Percentiles rank a stretch among this genome's conserved stretches.
phyloP scores from a whole-genome alignment of 2,888 invertebrate genomes.

The Cantharis rustica region DNA sequence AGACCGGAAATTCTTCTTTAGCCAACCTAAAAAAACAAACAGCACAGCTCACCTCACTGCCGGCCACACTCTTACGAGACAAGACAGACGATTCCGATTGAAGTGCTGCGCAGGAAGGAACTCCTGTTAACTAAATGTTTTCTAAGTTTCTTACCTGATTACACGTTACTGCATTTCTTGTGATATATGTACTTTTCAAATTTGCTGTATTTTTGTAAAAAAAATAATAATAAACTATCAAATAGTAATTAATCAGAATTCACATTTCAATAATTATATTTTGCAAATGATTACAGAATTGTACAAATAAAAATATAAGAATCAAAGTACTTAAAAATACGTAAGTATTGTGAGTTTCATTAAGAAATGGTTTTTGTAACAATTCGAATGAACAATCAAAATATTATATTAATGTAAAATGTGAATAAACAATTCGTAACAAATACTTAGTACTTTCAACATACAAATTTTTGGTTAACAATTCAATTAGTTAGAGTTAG shows the following conservation, averaged over 20 bases:
- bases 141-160: too few species aligned
- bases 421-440: not conserved
- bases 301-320: not conserved
- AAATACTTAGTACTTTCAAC: not conserved
- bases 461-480: not conserved
- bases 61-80: too few species aligned
- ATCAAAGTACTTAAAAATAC: not conserved
- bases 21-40: too few species aligned
- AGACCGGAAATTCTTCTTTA: too few species aligned
- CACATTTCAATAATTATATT: not conserved
- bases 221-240: too few species aligned
- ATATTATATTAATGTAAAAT: not conserved
- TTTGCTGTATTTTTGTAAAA: too few species aligned
- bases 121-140: too few species aligned
- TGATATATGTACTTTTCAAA: too few species aligned
- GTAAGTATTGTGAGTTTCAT: not conserved
- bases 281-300: not conserved
- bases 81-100: too few species aligned
- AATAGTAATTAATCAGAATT: not conserved
- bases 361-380: not conserved
- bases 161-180: too few species aligned
- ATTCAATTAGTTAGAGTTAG: not conserved
- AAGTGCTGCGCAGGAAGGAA: too few species aligned
- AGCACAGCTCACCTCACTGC: too few species aligned
- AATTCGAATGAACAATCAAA: not conserved